Conservation (phyloP, 2,797 vertebrate species). For the Graptemys geographica region DNA sequence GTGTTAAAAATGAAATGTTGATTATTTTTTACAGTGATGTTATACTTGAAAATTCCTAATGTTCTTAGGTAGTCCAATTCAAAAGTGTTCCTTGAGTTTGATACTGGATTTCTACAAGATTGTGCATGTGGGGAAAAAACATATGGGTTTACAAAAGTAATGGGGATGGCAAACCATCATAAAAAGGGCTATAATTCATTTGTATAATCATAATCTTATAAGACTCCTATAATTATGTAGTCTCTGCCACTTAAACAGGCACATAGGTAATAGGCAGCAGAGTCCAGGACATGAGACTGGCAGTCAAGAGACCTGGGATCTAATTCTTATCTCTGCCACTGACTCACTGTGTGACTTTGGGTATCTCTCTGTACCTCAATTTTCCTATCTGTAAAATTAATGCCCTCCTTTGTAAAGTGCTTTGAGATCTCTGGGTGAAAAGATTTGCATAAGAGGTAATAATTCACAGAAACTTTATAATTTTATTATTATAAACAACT, state of each 20-base stretch:
- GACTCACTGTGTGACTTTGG: neutral
- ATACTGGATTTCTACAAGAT: neutral
- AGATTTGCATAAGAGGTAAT: neutral
- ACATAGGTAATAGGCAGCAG: neutral
- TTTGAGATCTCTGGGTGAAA: neutral
- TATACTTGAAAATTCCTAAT: neutral
- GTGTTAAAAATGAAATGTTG: neutral
- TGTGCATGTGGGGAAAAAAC: neutral
- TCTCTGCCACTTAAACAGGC: neutral
- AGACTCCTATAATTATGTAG: neutral
- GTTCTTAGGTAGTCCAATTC: neutral
- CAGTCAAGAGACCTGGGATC: neutral
- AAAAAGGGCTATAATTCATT: neutral
- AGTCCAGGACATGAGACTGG: neutral
- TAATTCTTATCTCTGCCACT: neutral
- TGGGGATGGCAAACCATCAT: fast-evolving
- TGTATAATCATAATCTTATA: neutral
- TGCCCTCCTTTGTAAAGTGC: neutral
- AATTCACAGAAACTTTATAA: neutral
- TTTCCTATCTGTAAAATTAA: neutral
- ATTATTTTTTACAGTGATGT: neutral
- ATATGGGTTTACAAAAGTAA: neutral
- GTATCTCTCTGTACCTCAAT: neutral
- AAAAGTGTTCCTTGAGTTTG: fast-evolving
- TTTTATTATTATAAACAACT: neutral